Conservation (phyloP, 2,888 invertebrate species). For the Dynastes grantii region DNA sequence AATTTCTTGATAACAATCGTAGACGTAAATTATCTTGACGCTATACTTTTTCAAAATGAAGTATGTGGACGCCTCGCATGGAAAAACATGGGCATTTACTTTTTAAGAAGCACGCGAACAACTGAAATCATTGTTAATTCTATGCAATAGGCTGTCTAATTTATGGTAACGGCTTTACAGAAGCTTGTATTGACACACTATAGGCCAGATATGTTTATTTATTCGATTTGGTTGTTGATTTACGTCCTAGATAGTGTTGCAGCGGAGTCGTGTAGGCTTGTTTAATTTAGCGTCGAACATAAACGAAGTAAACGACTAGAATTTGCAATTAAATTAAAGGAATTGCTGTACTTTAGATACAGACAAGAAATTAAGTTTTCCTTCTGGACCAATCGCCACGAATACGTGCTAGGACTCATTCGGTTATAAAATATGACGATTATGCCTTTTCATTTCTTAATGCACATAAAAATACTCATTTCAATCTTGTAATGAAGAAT, state of each 20-base stretch:
- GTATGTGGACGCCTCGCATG: not conserved
- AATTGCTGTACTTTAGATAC: slow-evolving; percentile 12
- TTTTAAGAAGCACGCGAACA: slow-evolving; percentile 16
- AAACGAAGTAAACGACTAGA: slow-evolving; percentile 3
- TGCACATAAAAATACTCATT: slow-evolving; percentile 10
- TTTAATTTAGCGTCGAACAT: slow-evolving; percentile 13
- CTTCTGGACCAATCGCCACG: too few relatives aligned
- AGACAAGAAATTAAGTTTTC: not conserved
- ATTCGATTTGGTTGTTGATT: slow-evolving; percentile 23
- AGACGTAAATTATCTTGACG: slow-evolving; percentile 1
- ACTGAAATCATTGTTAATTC: slow-evolving; percentile 8
- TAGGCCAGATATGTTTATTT: slow-evolving; percentile 27
- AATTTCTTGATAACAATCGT: not conserved
- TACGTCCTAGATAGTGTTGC: slow-evolving; percentile 12
- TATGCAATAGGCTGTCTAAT: slow-evolving; percentile 22
- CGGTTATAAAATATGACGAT: not conserved
- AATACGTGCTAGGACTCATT: not conserved
- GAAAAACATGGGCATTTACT: slow-evolving; percentile 9
- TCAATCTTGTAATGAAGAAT: slow-evolving; percentile 7
- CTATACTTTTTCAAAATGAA: slow-evolving; percentile 16
- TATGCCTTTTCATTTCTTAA: not conserved
- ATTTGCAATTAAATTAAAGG: slow-evolving; percentile 12
- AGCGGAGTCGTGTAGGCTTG: slow-evolving; percentile 6
- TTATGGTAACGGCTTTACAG: slow-evolving; percentile 34
- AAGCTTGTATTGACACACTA: slow-evolving; percentile 32